Percentiles rank a stretch among this genome's conserved stretches.
Evolutionary conservation across 2,113 vertebrate species (phyloP).

Genomic region (Leucoraja erinaceus): DNA sequence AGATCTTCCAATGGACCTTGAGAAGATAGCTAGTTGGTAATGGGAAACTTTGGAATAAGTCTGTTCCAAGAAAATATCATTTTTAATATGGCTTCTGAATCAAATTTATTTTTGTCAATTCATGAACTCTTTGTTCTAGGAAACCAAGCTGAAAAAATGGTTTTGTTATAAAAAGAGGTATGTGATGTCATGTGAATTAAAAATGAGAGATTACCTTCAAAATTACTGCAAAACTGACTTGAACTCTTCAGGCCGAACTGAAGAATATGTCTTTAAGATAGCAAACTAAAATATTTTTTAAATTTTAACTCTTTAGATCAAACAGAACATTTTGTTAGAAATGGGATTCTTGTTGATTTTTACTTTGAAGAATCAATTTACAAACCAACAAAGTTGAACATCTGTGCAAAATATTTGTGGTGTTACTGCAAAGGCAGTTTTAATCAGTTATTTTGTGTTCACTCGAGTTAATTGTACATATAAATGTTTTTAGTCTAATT

Average conservation of each 20-base stretch:
- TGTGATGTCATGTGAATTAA: too few species aligned
- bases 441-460: not conserved
- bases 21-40: not conserved
- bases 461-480: not conserved
- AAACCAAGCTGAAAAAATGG: not conserved
- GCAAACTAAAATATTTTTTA: not conserved
- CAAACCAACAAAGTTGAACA: not conserved
- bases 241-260: not conserved
- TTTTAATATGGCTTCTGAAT: not conserved
- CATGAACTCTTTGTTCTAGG: not conserved
- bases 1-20: not conserved
- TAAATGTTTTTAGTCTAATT: not conserved
- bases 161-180: not conserved
- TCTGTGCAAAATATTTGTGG: not conserved
- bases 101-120: not conserved
- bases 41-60: not conserved
- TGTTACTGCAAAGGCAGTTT: not conserved
- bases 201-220: not conserved
- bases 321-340: not conserved
- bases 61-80: not conserved
- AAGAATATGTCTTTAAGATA: not conserved
- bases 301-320: not conserved
- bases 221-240: not conserved
- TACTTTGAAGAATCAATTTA: not conserved
- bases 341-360: not conserved